These are phyloP conservation scores for Oostethus manadensis DNA, from an alignment of 2,113 vertebrate genomes.

Conservation along the genomic window DNA sequence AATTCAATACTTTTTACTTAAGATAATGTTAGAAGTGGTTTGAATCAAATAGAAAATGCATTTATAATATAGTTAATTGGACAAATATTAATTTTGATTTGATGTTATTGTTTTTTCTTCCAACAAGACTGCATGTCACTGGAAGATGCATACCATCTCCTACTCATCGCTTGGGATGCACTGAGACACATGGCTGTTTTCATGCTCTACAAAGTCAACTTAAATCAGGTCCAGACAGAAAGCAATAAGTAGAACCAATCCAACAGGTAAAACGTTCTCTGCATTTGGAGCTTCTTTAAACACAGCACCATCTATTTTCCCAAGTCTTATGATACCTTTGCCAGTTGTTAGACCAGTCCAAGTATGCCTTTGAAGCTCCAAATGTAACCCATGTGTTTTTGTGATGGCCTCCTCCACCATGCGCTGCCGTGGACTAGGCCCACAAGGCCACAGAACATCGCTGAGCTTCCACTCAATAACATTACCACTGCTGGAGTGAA, in stretches of 20 bases:
- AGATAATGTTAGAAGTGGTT: no score
- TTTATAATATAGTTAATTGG: no score
- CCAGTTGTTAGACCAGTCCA: conserved; percentile 32
- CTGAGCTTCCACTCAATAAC: conserved; percentile 64
- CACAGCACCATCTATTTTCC: neutral
- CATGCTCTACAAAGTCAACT: neutral
- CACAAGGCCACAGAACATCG: conserved; percentile 33
- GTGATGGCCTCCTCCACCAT: conserved; percentile 10
- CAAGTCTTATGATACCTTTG: conserved; percentile 8
- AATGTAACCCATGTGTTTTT: conserved; percentile 55
- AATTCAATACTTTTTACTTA: no score
- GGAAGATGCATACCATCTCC: neutral
- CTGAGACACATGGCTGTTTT: neutral
- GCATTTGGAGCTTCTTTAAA: neutral
- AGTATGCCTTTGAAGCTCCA: conserved; percentile 56
- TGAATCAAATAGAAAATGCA: no score
- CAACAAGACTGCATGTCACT: neutral
- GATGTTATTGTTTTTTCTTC: no score
- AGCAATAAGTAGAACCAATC: neutral
- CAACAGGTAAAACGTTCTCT: neutral
- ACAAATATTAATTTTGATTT: no score
- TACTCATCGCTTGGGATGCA: neutral
- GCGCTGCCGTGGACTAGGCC: conserved; percentile 24
- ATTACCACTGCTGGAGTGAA: conserved; percentile 55
- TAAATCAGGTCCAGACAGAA: neutral